phyloP scores from a whole-genome alignment of 2,888 invertebrate species.

The Orthosia cruda region DNA sequence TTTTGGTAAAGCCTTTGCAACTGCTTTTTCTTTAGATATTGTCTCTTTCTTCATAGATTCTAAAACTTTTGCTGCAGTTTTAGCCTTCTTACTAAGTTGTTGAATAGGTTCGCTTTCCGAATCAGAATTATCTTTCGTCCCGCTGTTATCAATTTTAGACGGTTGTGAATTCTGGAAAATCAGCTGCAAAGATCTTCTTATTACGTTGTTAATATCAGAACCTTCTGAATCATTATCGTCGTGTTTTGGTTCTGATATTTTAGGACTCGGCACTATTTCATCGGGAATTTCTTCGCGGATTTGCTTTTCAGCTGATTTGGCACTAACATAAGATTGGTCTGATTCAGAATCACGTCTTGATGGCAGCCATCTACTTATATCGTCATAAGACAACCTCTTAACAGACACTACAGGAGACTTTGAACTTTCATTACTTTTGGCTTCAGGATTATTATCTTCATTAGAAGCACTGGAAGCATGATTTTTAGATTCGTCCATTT shows the following conservation, averaged over 20 bases:
- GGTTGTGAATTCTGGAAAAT: constrained; percentile 26
- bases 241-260: neutral
- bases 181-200: constrained; percentile 29
- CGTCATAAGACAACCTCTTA: constrained; percentile 70
- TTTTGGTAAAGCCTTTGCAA: neutral
- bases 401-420: constrained; percentile 71
- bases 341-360: constrained; percentile 67
- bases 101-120: constrained; percentile 5
- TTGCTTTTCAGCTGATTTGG: constrained; percentile 24
- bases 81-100: neutral
- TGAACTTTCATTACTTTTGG: constrained; percentile 27
- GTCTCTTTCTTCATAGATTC: neutral
- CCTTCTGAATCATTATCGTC: constrained; percentile 27
- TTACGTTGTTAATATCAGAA: constrained; percentile 26
- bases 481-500: constrained; percentile 60
- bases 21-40: neutral
- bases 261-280: neutral
- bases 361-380: constrained; percentile 73
- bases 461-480: constrained; percentile 36
- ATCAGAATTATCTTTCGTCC: constrained; percentile 18
- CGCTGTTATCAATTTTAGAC: constrained; percentile 11
- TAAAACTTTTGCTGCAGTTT: neutral
- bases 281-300: neutral
- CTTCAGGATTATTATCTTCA: constrained; percentile 13
- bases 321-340: constrained; percentile 30